Percentiles rank a stretch among this genome's conserved stretches.
Evolutionary conservation across 2,113 vertebrate species (phyloP).

Genomic region (Sylvilagus bachmani): DNA sequence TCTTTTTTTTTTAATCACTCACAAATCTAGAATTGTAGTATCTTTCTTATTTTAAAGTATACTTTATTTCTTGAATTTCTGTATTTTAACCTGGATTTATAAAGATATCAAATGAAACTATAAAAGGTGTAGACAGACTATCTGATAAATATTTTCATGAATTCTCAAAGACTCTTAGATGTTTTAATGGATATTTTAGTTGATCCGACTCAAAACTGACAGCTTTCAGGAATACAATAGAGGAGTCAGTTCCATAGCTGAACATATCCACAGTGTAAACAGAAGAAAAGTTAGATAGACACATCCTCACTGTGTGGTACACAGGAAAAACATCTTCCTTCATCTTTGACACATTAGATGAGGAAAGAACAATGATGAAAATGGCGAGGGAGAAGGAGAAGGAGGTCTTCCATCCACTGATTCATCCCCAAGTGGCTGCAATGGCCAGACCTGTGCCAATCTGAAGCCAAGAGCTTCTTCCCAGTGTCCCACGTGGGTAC

Average conservation of each 20-base stretch:
- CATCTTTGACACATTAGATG: constrained; percentile 25
- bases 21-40: constrained; percentile 56
- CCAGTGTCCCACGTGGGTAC: too few species aligned
- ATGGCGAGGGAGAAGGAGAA: too few species aligned
- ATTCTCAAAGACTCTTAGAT: neutral
- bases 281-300: constrained; percentile 29
- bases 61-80: constrained; percentile 73
- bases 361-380: constrained; percentile 65
- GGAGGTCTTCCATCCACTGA: too few species aligned
- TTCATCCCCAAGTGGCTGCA: too few species aligned
- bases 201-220: constrained; percentile 68
- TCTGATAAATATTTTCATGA: constrained; percentile 76
- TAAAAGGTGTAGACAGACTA: constrained; percentile 34
- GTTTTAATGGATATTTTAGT: neutral
- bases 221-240: constrained; percentile 15
- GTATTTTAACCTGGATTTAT: constrained; percentile 74
- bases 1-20: constrained; percentile 19
- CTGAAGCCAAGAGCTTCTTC: too few species aligned
- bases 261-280: constrained; percentile 58
- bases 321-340: neutral
- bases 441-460: too few species aligned
- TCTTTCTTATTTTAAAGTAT: constrained; percentile 75
- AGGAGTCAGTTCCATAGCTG: constrained; percentile 45
- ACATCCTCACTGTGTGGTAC: neutral
- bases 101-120: constrained; percentile 71